These are phyloP conservation scores for Scolopax bukidnonensis DNA, from an alignment of 2,797 vertebrate species.

Conservation along the genomic window DNA sequence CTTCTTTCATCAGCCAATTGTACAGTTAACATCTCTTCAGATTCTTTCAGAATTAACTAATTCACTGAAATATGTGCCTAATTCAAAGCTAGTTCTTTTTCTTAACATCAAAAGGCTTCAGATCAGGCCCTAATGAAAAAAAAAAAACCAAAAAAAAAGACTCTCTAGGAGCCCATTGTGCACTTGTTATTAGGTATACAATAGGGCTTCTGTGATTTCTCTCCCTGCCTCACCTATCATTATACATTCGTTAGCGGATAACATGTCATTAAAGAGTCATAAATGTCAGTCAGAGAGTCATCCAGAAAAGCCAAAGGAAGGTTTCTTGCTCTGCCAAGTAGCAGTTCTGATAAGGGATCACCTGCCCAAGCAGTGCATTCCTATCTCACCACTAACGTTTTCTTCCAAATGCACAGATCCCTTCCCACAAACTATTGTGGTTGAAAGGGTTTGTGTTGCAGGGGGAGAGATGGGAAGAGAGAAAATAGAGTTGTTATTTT, in stretches of 20 bases:
- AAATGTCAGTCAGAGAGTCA: slow-evolving; percentile 9
- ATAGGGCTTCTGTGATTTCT: slow-evolving; percentile 12
- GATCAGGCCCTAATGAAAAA: not conserved
- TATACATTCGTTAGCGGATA: not conserved
- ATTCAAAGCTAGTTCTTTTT: slow-evolving; percentile 9
- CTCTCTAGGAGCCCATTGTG: slow-evolving; percentile 10
- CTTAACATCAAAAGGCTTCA: slow-evolving; percentile 35
- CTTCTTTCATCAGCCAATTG: slow-evolving; percentile 25
- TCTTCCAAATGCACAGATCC: not conserved
- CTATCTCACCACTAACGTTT: not conserved
- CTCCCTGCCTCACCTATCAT: not conserved
- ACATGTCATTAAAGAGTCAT: slow-evolving; percentile 11
- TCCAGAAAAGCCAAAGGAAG: slow-evolving; percentile 7
- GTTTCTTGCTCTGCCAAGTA: slow-evolving; percentile 12
- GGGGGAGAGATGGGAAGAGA: not conserved
- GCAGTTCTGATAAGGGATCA: slow-evolving; percentile 36
- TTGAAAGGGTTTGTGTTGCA: not conserved
- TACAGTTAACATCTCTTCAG: not conserved
- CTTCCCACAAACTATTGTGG: not conserved
- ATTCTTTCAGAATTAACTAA: slow-evolving; percentile 31
- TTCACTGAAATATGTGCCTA: not conserved
- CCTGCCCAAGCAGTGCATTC: slow-evolving; percentile 1
- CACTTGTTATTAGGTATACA: slow-evolving; percentile 4
- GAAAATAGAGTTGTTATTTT: not conserved
- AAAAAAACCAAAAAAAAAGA: not conserved